phyloP scores from a whole-genome alignment of 2,113 vertebrate genomes.

The Chamaea fasciata region DNA sequence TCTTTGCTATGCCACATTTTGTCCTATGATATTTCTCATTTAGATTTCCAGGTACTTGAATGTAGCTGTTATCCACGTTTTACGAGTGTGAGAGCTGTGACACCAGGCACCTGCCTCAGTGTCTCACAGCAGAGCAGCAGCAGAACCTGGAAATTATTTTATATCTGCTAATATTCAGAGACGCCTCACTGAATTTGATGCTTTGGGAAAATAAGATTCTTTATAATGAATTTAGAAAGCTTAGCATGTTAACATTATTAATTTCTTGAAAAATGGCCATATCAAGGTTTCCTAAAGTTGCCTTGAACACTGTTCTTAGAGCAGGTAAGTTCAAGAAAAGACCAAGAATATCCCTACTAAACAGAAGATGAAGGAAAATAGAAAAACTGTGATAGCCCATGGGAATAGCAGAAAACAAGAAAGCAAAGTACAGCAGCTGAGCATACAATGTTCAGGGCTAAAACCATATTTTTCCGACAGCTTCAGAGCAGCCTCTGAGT shows the following conservation, averaged over 20 bases:
- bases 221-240: neutral
- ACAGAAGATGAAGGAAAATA: neutral
- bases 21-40: neutral
- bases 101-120: neutral
- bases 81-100: neutral
- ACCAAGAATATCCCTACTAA: neutral
- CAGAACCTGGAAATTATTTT: neutral
- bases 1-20: neutral
- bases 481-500: neutral
- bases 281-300: neutral
- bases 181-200: neutral
- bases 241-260: neutral
- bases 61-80: neutral
- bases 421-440: neutral
- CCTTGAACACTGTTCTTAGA: neutral
- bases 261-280: neutral
- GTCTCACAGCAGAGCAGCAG: neutral
- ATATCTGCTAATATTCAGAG: neutral
- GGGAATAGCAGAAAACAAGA: neutral
- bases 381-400: neutral
- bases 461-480: neutral
- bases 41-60: neutral
- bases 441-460: neutral
- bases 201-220: neutral
- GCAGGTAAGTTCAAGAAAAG: neutral